phyloP scores from a whole-genome alignment of 1,140 invertebrate species.

The Orchestia grillus region DNA sequence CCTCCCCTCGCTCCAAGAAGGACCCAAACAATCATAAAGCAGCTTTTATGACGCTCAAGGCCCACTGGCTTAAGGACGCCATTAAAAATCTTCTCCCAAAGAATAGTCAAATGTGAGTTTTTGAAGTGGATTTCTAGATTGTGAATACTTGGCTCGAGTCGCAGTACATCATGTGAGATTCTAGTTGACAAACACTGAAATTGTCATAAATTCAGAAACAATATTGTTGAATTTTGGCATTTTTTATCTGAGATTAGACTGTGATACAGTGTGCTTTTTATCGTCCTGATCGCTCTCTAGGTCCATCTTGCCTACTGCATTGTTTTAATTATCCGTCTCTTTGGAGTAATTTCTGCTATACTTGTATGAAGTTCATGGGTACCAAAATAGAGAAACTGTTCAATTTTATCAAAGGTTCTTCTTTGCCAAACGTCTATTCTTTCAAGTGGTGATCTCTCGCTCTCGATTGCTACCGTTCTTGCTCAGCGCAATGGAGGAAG shows the following conservation, averaged over 20 bases:
- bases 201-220: neutral
- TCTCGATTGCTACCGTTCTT: neutral
- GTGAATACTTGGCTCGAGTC: neutral
- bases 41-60: slow-evolving; percentile 80
- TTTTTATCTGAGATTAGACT: neutral
- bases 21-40: slow-evolving; percentile 77
- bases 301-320: no score
- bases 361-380: no score
- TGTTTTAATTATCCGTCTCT: no score
- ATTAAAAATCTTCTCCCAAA: slow-evolving; percentile 53
- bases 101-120: slow-evolving; percentile 57
- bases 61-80: slow-evolving; percentile 52
- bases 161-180: neutral
- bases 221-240: neutral
- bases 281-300: no score
- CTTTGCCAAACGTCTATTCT: no score
- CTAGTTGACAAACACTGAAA: neutral
- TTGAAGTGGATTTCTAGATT: neutral
- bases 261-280: no score
- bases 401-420: no score
- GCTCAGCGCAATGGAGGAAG: neutral
- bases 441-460: no score
- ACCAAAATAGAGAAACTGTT: no score
- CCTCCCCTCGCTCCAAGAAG: slow-evolving; percentile 74
- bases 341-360: no score